Evolutionary conservation across 1,140 invertebrate genomes (phyloP), one percentile per base, ranked within the genome.

Genomic region (Orchestia grillus): DNA sequence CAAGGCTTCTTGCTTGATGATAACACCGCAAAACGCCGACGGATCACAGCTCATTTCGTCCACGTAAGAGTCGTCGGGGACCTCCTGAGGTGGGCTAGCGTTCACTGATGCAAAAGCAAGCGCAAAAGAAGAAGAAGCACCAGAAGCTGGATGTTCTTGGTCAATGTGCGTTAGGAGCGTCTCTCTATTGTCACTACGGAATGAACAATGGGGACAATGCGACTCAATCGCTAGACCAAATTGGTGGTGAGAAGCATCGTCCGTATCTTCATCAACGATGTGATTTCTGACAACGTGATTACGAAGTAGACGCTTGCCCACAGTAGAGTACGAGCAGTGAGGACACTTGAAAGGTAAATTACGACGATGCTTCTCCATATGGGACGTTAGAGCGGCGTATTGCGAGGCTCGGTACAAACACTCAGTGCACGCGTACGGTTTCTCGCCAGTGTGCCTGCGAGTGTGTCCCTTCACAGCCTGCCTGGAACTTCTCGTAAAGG

Each of bases 401-500:
- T 96, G 95, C 41, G 95, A 45, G 8, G 95, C 87, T 88, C 90
- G 8, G 44, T 96, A 96, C 8, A 77, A 90, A 47, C 96, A 96
- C 42, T 87, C 87, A 15, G n/a, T 43, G 90, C 96, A 96, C 28
- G 90, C 87, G 45, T 87, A 96, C 41, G 96, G 96, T 90, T 96
- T 90, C 97, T 97, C 97, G 98, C 98, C 98, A n/a, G 99, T 99
- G 97, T 99, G 99, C 92, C 99, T 99, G 96, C 99, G 98, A 96
- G 57, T 77, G 95, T 96, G 96, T 1, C 42, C 44, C 44, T 43
- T 44, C 43, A 96, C 41, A 95, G 77, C 36, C 43, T 95, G 41
- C 57, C 62, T 96, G 36, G 77, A 87, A 40, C n/a, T 57, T 11
- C 42, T 87, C 11, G 62, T 95, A 57, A 62, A 96, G 53, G 23